Base-by-base conservation (phyloP, 1,140 invertebrate genomes). In the Amphibalanus amphitrite region DNA sequence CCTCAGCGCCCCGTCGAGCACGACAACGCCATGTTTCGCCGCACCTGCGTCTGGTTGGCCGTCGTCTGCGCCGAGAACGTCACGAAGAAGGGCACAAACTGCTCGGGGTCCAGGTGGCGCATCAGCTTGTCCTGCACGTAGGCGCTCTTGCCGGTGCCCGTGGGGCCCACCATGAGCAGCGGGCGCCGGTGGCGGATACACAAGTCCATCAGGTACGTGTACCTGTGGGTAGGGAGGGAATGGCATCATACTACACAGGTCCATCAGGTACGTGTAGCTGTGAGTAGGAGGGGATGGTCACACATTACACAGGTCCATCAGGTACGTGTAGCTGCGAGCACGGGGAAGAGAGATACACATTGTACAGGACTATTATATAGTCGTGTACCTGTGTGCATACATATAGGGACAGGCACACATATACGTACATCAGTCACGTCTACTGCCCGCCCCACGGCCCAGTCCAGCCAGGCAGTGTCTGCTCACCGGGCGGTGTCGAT, bases 61-160 rank as follows among this genome's bases (percentile, higher is more conserved):
- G 84, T 88, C 13, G 93, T 95, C 77, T 90, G 84, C 0, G 93
- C 92, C 59, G 92, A 95, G 78, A 97, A 95, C 78, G 95, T 95
- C 69, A 97, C 84, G 0, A 89, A 85, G 79, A 93, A 96, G 0
- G 90, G 86, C 13, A 91, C 59, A 77, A 79, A 95, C 65, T 84
- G 78, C 1, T 91, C 85, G 74, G 89, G 84, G 74, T 87, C 82
- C 26, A 94, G 78, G 72, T 70, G 69, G 77, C 89, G 89, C 85
- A 92, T 88, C 73, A 95, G 81, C 77, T 90, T 86, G 77, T 95
- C 88, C 82, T 93, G 88, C 17, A 95, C 85, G 76, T 93, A 95
- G 75, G 90, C 89, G 75, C 87, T 93, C 82, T 97, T 97, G 0
- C 93, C 93, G 0, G 93, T 96, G 28, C 93, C 93, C 15, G 93